Base-by-base conservation (phyloP, 2,888 invertebrate genomes). In the Lasioglossum villosulum region DNA sequence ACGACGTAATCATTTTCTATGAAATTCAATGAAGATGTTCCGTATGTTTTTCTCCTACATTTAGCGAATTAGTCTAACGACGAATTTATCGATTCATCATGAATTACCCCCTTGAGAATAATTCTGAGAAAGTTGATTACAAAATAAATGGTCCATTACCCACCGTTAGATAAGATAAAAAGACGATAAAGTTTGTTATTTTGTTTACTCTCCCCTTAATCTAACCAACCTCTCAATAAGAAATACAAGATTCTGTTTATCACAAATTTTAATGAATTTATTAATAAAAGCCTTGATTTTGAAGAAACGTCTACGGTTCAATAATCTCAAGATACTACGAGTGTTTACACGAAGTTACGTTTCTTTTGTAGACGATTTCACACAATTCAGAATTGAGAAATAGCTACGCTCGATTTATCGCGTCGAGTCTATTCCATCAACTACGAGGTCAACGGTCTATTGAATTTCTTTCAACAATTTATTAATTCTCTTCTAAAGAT, bases 151-250 rank as follows among this genome's bases (percentile, higher is more conserved):
- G 30, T 19, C 63, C 19, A 19, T 14, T 30, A 19, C 6, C n/a
- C 19, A 16, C 19, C 19, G 5, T 8, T 30, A 8, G 63, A 63
- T 63, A 63, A 68, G 68, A 34, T 37, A 68, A 68, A 63, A 63
- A 12, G 10, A 23, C 1, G 68, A 68, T 37, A 34, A 23, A 66
- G 1, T 66, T 66, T 10, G 8, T 34, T 66, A 68, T 23, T 37
- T 68, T 68, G 68, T 68, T 68, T 68, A 37, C 68, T 37, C 8
- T 37, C 68, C 23, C 68, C 68, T 12, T 63, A 63, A 63, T 34
- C 63, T 30, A 16, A 16, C 30, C 5, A 30, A 34, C 63, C 30
- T 63, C 63, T 19, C 23, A 12, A 37, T 34, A 23, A 37, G 23
- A 68, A 68, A 19, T 2, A 23, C 37, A 19, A 68, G 23, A 68